These are phyloP conservation scores for Synchiropus splendidus DNA, from an alignment of 2,113 vertebrate genomes.

Conservation along the genomic window DNA sequence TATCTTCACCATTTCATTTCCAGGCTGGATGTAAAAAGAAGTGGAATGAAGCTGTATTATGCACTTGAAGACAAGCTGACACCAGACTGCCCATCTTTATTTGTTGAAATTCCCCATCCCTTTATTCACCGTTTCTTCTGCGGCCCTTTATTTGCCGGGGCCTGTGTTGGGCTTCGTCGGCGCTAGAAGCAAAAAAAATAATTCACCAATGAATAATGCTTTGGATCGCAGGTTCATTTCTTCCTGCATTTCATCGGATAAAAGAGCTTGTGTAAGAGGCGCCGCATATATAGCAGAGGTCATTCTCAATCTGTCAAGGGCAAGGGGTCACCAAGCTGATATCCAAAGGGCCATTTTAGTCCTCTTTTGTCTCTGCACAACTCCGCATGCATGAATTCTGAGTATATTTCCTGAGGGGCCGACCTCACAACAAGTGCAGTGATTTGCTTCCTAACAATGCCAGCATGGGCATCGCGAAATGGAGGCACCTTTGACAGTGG, in stretches of 20 bases:
- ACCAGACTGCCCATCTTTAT: background rate
- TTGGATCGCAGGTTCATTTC: conserved; percentile 33
- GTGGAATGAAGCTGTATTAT: conserved; percentile 7
- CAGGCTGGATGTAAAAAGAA: conserved; percentile 3
- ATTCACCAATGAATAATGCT: conserved; percentile 21
- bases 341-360: conserved; percentile 25
- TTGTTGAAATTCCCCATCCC: background rate
- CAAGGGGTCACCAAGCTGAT: conserved; percentile 22
- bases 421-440: conserved; percentile 11
- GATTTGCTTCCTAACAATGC: conserved; percentile 41
- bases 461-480: conserved; percentile 21
- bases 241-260: conserved; percentile 22
- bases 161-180: background rate
- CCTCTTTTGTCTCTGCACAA: conserved; percentile 11
- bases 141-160: background rate
- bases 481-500: conserved; percentile 43
- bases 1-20: background rate
- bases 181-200: conserved; percentile 31
- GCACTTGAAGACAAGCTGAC: conserved; percentile 7
- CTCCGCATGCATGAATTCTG: conserved; percentile 20
- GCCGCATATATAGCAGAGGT: conserved; percentile 25
- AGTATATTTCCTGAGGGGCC: conserved; percentile 25
- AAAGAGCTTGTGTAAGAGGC: conserved; percentile 38
- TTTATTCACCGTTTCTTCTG: background rate
- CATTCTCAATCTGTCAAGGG: conserved; percentile 42